Evolutionary conservation across 2,888 invertebrate species (phyloP), one percentile per base, ranked within the genome.

Genomic region (Dicranocentrus wangi): DNA sequence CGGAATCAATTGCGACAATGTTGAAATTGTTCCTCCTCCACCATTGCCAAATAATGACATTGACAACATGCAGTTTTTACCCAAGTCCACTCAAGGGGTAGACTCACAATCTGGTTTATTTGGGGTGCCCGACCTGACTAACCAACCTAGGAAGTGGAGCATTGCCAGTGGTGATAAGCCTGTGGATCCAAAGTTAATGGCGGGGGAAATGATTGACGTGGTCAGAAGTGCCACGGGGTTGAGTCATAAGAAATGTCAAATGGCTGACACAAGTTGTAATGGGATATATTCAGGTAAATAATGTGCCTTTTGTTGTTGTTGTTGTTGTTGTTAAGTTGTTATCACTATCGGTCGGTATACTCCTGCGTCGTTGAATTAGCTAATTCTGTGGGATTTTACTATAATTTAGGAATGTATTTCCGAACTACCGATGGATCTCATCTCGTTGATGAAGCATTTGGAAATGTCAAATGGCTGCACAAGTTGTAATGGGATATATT

Each of bases 161-260:
- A 81, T 73, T 69, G 73, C 75, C 5, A 81, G 81, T 69, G 73
- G 75, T 5, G 81, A 75, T 39, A 75, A 61, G 19, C 73, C 75
- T n/a, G 69, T 81, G 1, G 73, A 73, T 53, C 80, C 80, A 17
- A 68, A 70, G 53, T 55, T 80, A 53, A 47, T 86, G 63, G 85
- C 85, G 1, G 82, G 85, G 2, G 85, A 86, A 70, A 73, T 87
- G 72, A 85, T 88, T 51, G 88, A 88, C 58, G 86, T 88, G 86
- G 94, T 96, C 51, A 91, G 96, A 66, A 92, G 93, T 87, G 94
- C 94, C 87, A 95, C 96, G 0, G 94, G 95, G 87, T 91, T 96
- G 47, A 95, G 95, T 87, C 94, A 95, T 89, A 94, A 95, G 87
- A 92, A 94, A 91, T 95, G 95, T 0, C 93, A 94, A 88, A 92